Percentiles rank a stretch among this genome's conserved stretches.
Evolutionary conservation across 2,113 vertebrate genomes (phyloP).

Genomic region (Myotis lucifugus): DNA sequence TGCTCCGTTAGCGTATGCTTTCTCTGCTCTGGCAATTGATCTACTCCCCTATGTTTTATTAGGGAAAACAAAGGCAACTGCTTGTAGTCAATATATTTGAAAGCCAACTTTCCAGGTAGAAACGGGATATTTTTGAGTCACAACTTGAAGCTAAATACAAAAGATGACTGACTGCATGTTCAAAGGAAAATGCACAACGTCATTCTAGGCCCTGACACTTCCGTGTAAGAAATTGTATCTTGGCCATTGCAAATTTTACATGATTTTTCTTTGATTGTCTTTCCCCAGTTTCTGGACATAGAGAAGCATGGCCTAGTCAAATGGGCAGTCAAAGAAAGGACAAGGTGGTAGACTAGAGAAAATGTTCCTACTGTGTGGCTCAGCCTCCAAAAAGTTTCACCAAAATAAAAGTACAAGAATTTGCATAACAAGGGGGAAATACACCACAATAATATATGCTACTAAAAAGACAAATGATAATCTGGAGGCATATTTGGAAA

Average conservation of each 20-base stretch:
- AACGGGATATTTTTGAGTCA: conserved; percentile 67
- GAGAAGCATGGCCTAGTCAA: not conserved
- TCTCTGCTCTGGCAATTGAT: conserved; percentile 4
- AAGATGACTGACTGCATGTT: conserved; percentile 72
- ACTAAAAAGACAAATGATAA: conserved; percentile 15
- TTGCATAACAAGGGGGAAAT: not conserved
- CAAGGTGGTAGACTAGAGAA: not conserved
- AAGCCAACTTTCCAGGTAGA: conserved; percentile 68
- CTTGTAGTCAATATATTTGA: conserved; percentile 29
- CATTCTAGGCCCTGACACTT: conserved; percentile 66
- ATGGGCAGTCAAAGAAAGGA: not conserved
- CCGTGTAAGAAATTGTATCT: conserved; percentile 72
- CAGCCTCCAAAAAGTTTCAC: not conserved
- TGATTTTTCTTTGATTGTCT: not conserved
- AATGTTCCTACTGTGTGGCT: not conserved
- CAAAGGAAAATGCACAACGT: conserved; percentile 80
- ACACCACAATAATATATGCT: not conserved
- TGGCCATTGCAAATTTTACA: conserved; percentile 58
- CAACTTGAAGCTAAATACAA: conserved; percentile 75
- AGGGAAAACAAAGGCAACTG: conserved; percentile 55
- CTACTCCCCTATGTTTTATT: not conserved
- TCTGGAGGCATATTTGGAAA: not conserved
- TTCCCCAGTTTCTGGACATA: not conserved
- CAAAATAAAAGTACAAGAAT: not conserved
- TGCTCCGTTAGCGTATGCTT: not conserved